These are phyloP conservation scores for Pollenia amentaria DNA, from an alignment of 2,888 invertebrate species.

Conservation along the genomic window DNA sequence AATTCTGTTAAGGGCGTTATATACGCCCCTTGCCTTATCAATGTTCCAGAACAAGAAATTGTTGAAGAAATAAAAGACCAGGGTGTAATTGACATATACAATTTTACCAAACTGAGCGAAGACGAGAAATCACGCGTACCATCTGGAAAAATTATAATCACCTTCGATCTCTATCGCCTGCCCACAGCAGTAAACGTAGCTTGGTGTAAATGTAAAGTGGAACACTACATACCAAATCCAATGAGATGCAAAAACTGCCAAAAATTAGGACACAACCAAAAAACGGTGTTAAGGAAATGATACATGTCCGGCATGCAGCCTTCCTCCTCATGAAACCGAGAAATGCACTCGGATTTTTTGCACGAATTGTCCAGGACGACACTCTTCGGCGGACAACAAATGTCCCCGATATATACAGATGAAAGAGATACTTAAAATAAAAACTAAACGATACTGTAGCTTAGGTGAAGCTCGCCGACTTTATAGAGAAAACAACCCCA, in stretches of 20 bases:
- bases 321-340: not conserved
- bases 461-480: too few species aligned
- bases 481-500: too few species aligned
- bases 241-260: constrained; percentile 57
- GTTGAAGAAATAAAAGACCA: constrained; percentile 42
- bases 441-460: too few species aligned
- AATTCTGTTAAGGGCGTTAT: constrained; percentile 52
- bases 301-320: constrained; percentile 3
- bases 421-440: too few species aligned
- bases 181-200: constrained; percentile 37
- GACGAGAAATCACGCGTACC: constrained; percentile 6
- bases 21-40: constrained; percentile 35
- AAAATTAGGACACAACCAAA: constrained; percentile 47
- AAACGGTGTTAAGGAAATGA: constrained; percentile 34
- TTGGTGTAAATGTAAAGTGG: constrained; percentile 54
- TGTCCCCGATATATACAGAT: not conserved
- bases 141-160: constrained; percentile 30
- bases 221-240: constrained; percentile 35
- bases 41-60: constrained; percentile 49
- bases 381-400: not conserved
- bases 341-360: constrained; percentile 29
- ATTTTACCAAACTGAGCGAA: constrained; percentile 7
- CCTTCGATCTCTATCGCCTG: constrained; percentile 51
- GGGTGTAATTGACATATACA: constrained; percentile 4
- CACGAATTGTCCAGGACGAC: constrained; percentile 1